Percentiles rank a stretch among this genome's conserved stretches.
Conservation (phyloP, 2,113 vertebrate genomes). For the Mus spicilegus region DNA sequence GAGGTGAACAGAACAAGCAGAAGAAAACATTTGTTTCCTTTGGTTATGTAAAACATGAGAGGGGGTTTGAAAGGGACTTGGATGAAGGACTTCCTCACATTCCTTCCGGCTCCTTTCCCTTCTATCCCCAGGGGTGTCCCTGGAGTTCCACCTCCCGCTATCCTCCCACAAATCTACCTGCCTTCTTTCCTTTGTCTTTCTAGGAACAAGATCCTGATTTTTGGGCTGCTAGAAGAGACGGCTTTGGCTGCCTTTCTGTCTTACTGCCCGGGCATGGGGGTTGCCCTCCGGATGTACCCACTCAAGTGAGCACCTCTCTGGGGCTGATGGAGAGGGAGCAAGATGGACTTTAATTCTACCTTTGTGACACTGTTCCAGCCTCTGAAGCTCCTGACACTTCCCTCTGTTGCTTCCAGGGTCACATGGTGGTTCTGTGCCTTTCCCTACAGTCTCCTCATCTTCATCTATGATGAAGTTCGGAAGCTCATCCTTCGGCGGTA, state of each 20-base stretch:
- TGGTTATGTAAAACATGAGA: neutral
- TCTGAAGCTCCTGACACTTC: neutral
- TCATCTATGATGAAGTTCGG: slow-evolving; percentile 91
- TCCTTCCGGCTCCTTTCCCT: neutral
- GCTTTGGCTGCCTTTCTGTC: slow-evolving; percentile 88
- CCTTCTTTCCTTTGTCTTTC: neutral
- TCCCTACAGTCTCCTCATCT: slow-evolving; percentile 92
- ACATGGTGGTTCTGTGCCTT: slow-evolving; percentile 93
- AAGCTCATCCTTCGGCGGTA: slow-evolving; percentile 89
- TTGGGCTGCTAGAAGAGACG: slow-evolving; percentile 88
- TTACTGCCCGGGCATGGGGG: slow-evolving; percentile 88
- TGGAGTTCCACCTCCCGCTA: neutral
- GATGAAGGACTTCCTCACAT: no score
- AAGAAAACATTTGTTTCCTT: neutral
- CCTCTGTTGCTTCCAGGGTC: slow-evolving; percentile 81
- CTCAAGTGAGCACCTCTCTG: slow-evolving; percentile 85
- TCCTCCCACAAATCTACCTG: neutral
- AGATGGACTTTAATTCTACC: no score
- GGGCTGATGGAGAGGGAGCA: neutral
- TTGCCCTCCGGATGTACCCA: slow-evolving; percentile 89
- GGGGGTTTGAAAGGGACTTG: neutral
- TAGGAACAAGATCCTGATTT: slow-evolving; percentile 89
- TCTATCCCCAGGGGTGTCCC: neutral
- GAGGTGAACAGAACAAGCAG: neutral
- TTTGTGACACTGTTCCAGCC: no score